Conservation (phyloP, 1,140 invertebrate genomes). For the Diachasma alloeum region DNA sequence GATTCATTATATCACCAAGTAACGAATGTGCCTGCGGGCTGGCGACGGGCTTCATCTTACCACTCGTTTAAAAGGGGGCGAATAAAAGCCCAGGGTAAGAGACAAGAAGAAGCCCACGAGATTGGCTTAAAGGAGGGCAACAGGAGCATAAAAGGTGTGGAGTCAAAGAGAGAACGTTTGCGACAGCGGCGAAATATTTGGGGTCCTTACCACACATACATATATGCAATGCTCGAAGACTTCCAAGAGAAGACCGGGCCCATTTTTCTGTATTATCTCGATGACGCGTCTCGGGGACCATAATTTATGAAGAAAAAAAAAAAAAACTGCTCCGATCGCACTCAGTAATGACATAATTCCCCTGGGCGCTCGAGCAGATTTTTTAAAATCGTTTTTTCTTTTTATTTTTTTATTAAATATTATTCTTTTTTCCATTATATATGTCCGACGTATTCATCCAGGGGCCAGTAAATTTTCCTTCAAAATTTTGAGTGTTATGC, state of each 20-base stretch:
- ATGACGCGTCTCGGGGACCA: constrained; percentile 42
- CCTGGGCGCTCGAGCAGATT: background rate
- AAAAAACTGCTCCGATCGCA: constrained; percentile 8
- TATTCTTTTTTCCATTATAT: background rate
- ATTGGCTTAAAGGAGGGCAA: constrained; percentile 20
- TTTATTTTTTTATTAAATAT: background rate
- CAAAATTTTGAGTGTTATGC: background rate
- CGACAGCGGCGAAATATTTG: background rate
- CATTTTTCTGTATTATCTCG: constrained; percentile 55
- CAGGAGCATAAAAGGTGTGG: background rate
- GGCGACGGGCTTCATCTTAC: constrained; percentile 19
- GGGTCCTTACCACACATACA: background rate
- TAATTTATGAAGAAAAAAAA: constrained; percentile 42
- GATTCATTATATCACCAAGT: constrained; percentile 45
- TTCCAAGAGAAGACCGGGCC: constrained; percentile 19
- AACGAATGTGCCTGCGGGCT: constrained; percentile 39
- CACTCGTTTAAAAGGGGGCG: background rate
- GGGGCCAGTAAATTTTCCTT: background rate
- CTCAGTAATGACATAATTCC: constrained; percentile 45
- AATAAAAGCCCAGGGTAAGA: background rate
- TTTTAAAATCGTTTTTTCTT: background rate
- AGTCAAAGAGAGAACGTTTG: constrained; percentile 16
- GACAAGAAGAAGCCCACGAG: constrained; percentile 8
- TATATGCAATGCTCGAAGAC: background rate
- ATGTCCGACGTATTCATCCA: background rate